Evolutionary conservation across 2,113 vertebrate species (phyloP), one percentile per base, ranked within the genome.

Genomic region (Saccopteryx leptura): DNA sequence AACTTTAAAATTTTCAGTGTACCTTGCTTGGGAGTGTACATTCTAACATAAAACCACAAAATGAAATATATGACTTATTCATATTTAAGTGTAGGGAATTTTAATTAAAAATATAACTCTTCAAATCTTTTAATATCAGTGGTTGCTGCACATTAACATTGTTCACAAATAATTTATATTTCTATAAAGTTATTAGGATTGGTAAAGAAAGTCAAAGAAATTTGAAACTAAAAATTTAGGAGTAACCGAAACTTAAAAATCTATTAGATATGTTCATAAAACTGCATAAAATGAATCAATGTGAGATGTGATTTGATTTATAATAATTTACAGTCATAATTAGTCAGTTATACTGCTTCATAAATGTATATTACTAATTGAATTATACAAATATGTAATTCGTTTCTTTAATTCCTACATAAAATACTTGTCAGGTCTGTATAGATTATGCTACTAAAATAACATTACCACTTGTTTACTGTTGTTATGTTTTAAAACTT

Each of bases 1-100:
- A 88, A 91, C 63, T 78, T 92, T 58, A 93, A 95, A 85, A 96
- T 56, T 87, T 87, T 89, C 79, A 93, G 58, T 52, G 48, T 74
- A 56, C 19, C 24, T 92, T 66, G 31, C 21, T 58, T 95, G 95
- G 39, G 86, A 88, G 89, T 83, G 80, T 79, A 60, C 19, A 75
- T 48, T 78, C 21, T 48, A 78, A 88, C 46, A 33, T 65, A 82
- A 81, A 91, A 28, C 72, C 63, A 91, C 6, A 68, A 93, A 60
- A 24, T 91, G 50, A 82, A 86, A 46, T 61, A 78, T 14, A 56
- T 68, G 68, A 82, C 10, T 72, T 83, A 76, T 79, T 80, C 90
- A 84, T 85, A 58, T 24, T 80, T 72, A 91, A 19, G 66, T 56
- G 18, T 23, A 60, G 19, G 50, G 19, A 88, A n/a, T 83, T 79